phyloP scores from a whole-genome alignment of 2,113 vertebrate genomes.

The Syngnathus floridae region DNA sequence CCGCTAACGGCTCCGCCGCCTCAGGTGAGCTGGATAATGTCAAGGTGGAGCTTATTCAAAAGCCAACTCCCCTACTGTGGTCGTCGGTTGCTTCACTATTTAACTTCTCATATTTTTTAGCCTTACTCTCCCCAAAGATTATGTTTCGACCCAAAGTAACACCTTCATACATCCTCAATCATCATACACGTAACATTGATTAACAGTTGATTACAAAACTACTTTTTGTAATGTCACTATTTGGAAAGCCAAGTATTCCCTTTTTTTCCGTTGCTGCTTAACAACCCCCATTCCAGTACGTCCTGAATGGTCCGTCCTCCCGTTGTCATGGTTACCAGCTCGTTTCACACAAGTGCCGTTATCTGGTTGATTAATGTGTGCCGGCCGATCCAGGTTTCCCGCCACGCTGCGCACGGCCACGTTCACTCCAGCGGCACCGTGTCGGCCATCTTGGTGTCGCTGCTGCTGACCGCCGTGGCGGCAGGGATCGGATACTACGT shows the following conservation, averaged over 20 bases:
- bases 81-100: too few relatives aligned
- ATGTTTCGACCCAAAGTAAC: too few relatives aligned
- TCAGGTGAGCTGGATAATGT: slow-evolving; percentile 46
- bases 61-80: too few relatives aligned
- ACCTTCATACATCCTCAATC: too few relatives aligned
- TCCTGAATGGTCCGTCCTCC: slow-evolving; percentile 1
- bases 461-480: slow-evolving; percentile 40
- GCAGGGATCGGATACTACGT: slow-evolving; percentile 65
- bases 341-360: background rate
- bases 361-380: background rate
- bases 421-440: slow-evolving; percentile 23
- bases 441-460: slow-evolving; percentile 45
- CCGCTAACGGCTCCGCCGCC: slow-evolving; percentile 73
- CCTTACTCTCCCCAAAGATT: too few relatives aligned
- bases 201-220: too few relatives aligned
- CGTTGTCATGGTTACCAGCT: slow-evolving; percentile 12
- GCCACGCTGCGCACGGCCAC: background rate
- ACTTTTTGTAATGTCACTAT: too few relatives aligned
- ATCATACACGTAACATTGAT: too few relatives aligned
- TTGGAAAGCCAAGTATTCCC: too few relatives aligned
- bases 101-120: too few relatives aligned
- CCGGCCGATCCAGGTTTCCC: slow-evolving; percentile 28
- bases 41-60: too few relatives aligned
- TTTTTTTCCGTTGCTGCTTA: background rate
- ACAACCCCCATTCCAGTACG: background rate